Conservation (phyloP, 2,888 invertebrate genomes). For the Dicranocentrus wangi region DNA sequence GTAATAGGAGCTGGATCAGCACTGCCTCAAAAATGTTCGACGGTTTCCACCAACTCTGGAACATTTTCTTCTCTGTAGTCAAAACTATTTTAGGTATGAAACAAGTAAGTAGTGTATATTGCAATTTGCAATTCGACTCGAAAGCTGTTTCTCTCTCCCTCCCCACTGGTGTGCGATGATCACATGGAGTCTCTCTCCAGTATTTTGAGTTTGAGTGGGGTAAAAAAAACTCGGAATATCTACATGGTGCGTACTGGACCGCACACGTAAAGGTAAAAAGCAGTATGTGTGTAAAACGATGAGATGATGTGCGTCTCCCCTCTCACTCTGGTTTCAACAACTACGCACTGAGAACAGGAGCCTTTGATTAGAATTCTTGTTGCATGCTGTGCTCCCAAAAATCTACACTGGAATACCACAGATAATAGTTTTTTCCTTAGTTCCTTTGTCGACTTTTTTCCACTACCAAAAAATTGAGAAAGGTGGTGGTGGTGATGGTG, state of each 20-base stretch:
- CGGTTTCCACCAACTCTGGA: constrained; percentile 1
- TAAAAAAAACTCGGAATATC: too few relatives aligned
- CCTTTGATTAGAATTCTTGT: constrained; percentile 17
- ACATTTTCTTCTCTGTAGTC: constrained; percentile 29
- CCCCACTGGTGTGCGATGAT: too few relatives aligned
- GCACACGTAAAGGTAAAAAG: too few relatives aligned
- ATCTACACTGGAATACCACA: background rate
- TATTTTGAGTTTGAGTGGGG: too few relatives aligned
- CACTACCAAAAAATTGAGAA: background rate
- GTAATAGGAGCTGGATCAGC: constrained; percentile 2
- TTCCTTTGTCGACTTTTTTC: too few relatives aligned
- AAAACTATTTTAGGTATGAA: too few relatives aligned
- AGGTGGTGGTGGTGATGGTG: constrained; percentile 6
- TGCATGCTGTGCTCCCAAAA: background rate
- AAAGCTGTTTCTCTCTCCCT: too few relatives aligned
- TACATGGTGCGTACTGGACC: too few relatives aligned
- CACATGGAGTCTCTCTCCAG: too few relatives aligned
- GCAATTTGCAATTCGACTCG: too few relatives aligned
- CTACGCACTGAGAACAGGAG: background rate
- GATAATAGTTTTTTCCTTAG: constrained; percentile 16
- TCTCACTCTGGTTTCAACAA: background rate
- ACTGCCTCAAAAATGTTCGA: background rate
- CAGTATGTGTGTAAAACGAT: background rate
- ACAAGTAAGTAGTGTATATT: too few relatives aligned
- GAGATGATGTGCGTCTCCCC: background rate